These are phyloP conservation scores for Dasyurus viverrinus DNA, from an alignment of 2,113 vertebrate genomes.

Conservation along the genomic window DNA sequence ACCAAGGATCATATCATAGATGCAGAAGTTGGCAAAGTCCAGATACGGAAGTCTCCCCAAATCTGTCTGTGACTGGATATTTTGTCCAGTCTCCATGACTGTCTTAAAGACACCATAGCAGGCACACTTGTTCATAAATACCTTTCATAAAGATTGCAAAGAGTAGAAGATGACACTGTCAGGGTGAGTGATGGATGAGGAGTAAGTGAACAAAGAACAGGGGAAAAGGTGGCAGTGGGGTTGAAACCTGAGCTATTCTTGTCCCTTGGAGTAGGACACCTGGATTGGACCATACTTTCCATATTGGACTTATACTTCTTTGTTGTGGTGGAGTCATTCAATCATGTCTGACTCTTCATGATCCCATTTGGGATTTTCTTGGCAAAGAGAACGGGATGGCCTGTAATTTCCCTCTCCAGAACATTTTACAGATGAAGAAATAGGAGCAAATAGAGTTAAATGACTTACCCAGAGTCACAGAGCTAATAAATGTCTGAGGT, in stretches of 20 bases:
- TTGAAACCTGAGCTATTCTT: slow-evolving; percentile 35
- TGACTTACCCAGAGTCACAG: background rate
- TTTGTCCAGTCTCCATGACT: background rate
- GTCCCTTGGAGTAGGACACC: slow-evolving; percentile 38
- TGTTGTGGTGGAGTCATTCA: background rate
- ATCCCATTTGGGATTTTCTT: background rate
- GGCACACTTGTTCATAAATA: slow-evolving; percentile 58
- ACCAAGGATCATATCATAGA: background rate
- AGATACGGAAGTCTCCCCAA: slow-evolving; percentile 25
- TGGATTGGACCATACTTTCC: background rate
- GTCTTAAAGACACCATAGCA: slow-evolving; percentile 45
- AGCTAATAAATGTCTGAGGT: background rate
- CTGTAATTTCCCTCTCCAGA: background rate
- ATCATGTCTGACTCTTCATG: background rate
- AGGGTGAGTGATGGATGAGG: slow-evolving; percentile 26
- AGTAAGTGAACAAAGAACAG: background rate
- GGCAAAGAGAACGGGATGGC: background rate
- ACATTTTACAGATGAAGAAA: background rate
- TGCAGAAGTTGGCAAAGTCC: slow-evolving; percentile 53
- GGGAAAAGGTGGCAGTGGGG: background rate
- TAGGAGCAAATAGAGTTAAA: background rate
- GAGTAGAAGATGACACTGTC: slow-evolving; percentile 27
- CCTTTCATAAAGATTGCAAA: slow-evolving; percentile 42
- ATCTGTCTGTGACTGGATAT: slow-evolving; percentile 13
- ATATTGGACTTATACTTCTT: background rate